Evolutionary conservation across 2,888 invertebrate species (phyloP).

Genomic region (Latheticus oryzae): DNA sequence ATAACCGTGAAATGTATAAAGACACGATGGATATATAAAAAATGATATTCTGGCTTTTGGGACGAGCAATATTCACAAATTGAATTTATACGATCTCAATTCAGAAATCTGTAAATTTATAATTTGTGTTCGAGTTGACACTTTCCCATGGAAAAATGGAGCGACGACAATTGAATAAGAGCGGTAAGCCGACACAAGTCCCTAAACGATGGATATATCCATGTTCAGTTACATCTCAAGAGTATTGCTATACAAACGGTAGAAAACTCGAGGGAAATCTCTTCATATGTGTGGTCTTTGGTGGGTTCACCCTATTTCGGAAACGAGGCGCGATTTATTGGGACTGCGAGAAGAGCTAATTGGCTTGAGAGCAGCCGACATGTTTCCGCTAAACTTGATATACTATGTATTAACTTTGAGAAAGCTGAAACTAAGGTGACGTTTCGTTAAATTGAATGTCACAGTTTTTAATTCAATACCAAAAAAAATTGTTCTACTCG

Average conservation of each 20-base stretch:
- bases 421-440: background rate
- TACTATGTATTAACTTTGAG: too few species aligned
- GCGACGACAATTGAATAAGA: conserved; percentile 37
- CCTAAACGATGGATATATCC: conserved; percentile 46
- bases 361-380: conserved; percentile 58
- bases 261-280: conserved; percentile 58
- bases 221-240: conserved; percentile 44
- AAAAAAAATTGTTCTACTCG: conserved; percentile 9
- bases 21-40: conserved; percentile 59
- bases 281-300: conserved; percentile 57
- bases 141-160: conserved; percentile 33
- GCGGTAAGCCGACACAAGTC: conserved; percentile 47
- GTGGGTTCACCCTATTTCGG: conserved; percentile 59
- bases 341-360: conserved; percentile 58
- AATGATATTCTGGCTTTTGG: conserved; percentile 58
- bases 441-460: too few species aligned
- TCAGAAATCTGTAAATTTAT: too few species aligned
- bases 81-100: conserved; percentile 60
- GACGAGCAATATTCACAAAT: conserved; percentile 59
- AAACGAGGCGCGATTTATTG: conserved; percentile 61
- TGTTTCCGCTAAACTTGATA: conserved; percentile 53
- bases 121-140: too few species aligned
- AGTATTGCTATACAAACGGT: conserved; percentile 44
- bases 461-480: too few species aligned
- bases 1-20: conserved; percentile 59